phyloP scores from a whole-genome alignment of 2,113 vertebrate species.

The Erythrocercus mccallii region DNA sequence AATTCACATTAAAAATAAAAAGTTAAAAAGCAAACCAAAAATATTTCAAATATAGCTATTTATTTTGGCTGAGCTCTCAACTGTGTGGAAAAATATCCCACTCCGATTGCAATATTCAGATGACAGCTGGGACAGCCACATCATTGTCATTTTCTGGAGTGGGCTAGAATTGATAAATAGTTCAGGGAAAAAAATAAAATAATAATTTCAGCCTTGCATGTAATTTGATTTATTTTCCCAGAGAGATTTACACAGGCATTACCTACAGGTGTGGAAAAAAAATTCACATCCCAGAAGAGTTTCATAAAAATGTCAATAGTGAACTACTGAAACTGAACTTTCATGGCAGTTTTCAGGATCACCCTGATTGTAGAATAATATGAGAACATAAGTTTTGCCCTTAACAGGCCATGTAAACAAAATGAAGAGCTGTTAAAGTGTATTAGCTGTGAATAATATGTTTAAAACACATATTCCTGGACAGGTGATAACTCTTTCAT shows the following conservation, averaged over 20 bases:
- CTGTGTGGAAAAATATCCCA: not conserved
- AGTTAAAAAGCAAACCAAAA: not conserved
- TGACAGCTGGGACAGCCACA: not conserved
- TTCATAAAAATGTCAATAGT: not conserved
- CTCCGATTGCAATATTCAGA: not conserved
- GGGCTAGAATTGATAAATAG: not conserved
- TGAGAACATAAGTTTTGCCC: not conserved
- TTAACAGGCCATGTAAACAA: not conserved
- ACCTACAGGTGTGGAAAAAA: not conserved
- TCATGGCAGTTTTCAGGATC: not conserved
- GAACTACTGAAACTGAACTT: not conserved
- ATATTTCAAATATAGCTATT: not conserved
- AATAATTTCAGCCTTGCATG: not conserved
- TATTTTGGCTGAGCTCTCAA: not conserved
- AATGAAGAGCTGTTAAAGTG: not conserved
- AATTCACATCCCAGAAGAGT: not conserved
- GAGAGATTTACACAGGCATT: not conserved
- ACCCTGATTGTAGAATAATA: not conserved
- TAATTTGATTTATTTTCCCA: not conserved
- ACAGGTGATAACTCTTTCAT: not conserved
- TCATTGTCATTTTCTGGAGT: not conserved
- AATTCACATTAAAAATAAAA: not conserved
- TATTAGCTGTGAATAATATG: not conserved
- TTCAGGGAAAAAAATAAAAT: not conserved
- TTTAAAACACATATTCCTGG: slow-evolving; percentile 2